A percentile compares a stretch with the other conserved stretches of the same genome.
Evolutionary conservation across 2,888 invertebrate species (phyloP).

Genomic region (Salticus scenicus): DNA sequence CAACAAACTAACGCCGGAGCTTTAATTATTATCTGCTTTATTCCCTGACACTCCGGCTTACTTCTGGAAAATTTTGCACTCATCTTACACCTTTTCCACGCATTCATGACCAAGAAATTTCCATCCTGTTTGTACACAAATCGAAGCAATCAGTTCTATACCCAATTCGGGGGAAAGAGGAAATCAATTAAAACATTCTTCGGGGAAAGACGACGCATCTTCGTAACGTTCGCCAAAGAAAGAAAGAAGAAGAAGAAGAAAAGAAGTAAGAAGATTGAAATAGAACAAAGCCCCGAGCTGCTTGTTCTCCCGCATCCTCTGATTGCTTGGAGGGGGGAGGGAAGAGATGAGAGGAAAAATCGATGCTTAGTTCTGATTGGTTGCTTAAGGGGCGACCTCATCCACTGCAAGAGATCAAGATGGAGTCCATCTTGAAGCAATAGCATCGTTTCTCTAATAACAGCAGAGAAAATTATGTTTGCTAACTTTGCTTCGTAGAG

Average conservation of each 20-base stretch:
- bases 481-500: background rate
- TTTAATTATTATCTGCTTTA: no score
- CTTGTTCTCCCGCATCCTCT: background rate
- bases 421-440: conserved; percentile 9
- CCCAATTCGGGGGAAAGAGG: background rate
- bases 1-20: no score
- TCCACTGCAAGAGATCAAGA: conserved; percentile 12
- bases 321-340: background rate
- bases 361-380: background rate
- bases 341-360: background rate
- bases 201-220: background rate
- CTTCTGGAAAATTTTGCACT: no score
- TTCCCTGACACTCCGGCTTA: no score
- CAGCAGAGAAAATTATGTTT: background rate
- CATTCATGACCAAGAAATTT: background rate
- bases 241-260: background rate
- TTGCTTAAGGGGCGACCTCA: conserved; percentile 14
- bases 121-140: conserved; percentile 17
- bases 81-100: no score
- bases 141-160: conserved; percentile 15
- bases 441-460: background rate
- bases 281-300: conserved; percentile 17
- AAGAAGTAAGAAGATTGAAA: background rate
- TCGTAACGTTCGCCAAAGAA: background rate
- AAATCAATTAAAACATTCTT: conserved; percentile 17